Evolutionary conservation across 2,113 vertebrate genomes (phyloP).

Genomic region (Leuciscus idus): DNA sequence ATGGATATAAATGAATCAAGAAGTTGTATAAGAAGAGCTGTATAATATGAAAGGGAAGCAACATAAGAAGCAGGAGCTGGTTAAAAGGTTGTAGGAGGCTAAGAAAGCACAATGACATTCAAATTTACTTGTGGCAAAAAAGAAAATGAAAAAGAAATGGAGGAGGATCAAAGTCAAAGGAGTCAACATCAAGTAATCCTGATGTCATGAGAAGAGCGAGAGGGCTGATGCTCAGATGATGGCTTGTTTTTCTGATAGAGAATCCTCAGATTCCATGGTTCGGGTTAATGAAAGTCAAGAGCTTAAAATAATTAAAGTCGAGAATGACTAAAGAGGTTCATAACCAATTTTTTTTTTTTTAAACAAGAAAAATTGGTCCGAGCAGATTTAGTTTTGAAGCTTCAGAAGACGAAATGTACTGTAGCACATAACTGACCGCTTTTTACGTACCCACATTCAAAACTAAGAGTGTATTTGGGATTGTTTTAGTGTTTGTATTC

Average conservation of each 20-base stretch:
- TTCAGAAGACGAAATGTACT: not conserved
- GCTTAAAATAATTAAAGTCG: not conserved
- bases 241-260: not conserved
- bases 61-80: not conserved
- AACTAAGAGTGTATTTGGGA: not conserved
- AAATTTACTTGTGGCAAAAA: not conserved
- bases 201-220: not conserved
- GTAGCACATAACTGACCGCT: not conserved
- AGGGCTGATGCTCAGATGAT: not conserved
- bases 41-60: not conserved
- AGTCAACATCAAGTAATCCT: not conserved
- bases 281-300: not conserved
- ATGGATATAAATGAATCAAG: not conserved
- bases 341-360: not conserved
- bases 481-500: slow-evolving; percentile 1
- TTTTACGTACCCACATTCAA: not conserved
- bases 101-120: not conserved
- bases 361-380: not conserved
- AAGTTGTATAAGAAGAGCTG: not conserved
- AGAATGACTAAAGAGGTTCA: not conserved
- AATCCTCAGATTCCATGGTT: not conserved
- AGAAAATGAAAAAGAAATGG: not conserved
- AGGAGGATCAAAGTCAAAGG: not conserved
- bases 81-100: not conserved
- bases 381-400: not conserved